Base-by-base conservation (phyloP, 1,140 invertebrate species). In the Tetragnatha versicolor region DNA sequence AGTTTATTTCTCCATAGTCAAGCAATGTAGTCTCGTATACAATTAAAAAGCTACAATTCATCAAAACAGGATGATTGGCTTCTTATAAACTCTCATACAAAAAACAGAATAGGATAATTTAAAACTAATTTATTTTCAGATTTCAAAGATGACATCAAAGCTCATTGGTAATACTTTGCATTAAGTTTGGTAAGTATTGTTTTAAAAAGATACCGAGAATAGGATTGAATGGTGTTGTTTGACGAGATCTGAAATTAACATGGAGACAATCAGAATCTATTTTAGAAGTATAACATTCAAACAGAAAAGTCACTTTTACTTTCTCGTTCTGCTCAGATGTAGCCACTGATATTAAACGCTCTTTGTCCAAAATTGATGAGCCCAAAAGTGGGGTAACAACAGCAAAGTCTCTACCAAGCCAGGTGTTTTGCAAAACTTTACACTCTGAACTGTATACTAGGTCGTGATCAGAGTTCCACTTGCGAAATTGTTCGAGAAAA, bases 161-260 rank as follows among this genome's bases (percentile, higher is more conserved):
- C 49, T 60, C 27, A 27, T 33, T 14, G 33, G 2, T 14, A 66
- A 69, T 6, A 14, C 25, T 33, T 49, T 33, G 45, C 47, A 78
- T 49, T 6, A 69, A 20, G 1, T 68, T 60, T 7, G 27, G 47
- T 42, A 78, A 47, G 47, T 68, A 68, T 27, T 78, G 49, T 27
- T 78, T 78, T 29, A 78, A 39, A 20, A 69, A 78, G 25, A 68
- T 78, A 25, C 63, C 63, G 9, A 78, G 25, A 27, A 69, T 45
- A 25, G 76, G 65, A 65, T 78, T 78, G 14, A 78, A 69, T 58
- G 20, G 3, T 4, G 25, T n/a, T 47, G 42, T 78, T 27, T 60
- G 33, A 47, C 25, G 37, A 47, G 63, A 51, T 47, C 37, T 68
- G 33, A 78, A 55, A 60, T 69, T 78, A 2, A 73, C 53, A 31